Evolutionary conservation across 2,888 invertebrate species (phyloP).

Genomic region (Leptinotarsa tumamoca): DNA sequence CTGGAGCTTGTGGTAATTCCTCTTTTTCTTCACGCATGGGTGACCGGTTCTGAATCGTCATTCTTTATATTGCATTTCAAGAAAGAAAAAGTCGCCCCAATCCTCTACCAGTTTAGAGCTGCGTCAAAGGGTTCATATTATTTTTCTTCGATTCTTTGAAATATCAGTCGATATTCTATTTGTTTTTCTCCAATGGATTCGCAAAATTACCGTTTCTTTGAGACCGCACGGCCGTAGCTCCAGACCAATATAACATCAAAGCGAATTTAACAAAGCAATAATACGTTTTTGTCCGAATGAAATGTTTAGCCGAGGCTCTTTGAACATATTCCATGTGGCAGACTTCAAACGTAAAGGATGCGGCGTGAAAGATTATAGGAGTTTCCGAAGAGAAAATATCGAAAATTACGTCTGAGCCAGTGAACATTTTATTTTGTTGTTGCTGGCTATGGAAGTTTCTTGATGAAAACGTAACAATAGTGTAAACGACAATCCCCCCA

Average conservation of each 20-base stretch:
- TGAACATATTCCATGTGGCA: constrained; percentile 20
- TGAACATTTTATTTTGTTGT: not conserved
- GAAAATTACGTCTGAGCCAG: constrained; percentile 11
- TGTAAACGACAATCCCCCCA: not conserved
- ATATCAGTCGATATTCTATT: constrained; percentile 24
- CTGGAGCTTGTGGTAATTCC: too few species aligned
- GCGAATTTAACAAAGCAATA: constrained; percentile 33
- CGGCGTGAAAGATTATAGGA: constrained; percentile 7
- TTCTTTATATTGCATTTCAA: too few species aligned
- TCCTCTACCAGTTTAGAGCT: too few species aligned
- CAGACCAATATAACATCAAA: constrained; percentile 39
- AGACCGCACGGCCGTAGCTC: constrained; percentile 24
- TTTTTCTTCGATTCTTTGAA: constrained; percentile 22
- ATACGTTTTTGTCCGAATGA: constrained; percentile 33
- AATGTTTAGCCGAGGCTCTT: constrained; percentile 23
- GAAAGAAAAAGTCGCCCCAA: too few species aligned
- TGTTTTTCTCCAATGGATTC: constrained; percentile 25
- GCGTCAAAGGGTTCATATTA: not conserved
- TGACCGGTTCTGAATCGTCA: too few species aligned
- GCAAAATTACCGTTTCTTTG: constrained; percentile 31
- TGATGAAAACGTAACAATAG: not conserved
- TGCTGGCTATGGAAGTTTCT: not conserved
- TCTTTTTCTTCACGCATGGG: too few species aligned
- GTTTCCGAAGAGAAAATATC: constrained; percentile 5
- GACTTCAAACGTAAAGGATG: constrained; percentile 18